Conservation (phyloP, 2,888 invertebrate genomes). For the Pasiphila rectangulata region DNA sequence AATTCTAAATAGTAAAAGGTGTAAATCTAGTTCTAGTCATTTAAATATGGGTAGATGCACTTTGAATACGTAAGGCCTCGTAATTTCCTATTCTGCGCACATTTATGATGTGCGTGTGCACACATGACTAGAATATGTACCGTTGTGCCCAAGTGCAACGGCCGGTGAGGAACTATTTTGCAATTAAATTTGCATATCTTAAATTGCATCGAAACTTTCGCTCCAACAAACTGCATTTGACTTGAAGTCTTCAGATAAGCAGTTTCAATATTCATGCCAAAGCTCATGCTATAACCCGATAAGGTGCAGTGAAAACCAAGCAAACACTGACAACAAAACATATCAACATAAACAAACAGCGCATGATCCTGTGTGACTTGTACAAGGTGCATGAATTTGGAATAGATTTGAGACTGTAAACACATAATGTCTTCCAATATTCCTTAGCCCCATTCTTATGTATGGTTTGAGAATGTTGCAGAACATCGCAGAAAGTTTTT, state of each 20-base stretch:
- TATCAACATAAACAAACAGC: slow-evolving; percentile 39
- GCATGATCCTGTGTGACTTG: slow-evolving; percentile 42
- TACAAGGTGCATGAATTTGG: slow-evolving; percentile 39
- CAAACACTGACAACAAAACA: slow-evolving; percentile 34
- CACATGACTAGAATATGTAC: slow-evolving; percentile 61
- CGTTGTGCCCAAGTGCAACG: slow-evolving; percentile 68
- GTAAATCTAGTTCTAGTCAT: slow-evolving; percentile 35
- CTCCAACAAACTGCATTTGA: slow-evolving; percentile 78
- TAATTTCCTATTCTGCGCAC: slow-evolving; percentile 56
- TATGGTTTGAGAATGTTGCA: slow-evolving; percentile 5
- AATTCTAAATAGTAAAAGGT: slow-evolving; percentile 37
- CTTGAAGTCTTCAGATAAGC: slow-evolving; percentile 42
- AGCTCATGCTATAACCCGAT: slow-evolving; percentile 49
- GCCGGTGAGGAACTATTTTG: slow-evolving; percentile 57
- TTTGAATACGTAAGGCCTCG: slow-evolving; percentile 57
- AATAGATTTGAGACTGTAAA: slow-evolving; percentile 23
- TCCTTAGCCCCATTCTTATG: no score
- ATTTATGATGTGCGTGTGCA: slow-evolving; percentile 52
- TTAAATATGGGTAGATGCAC: slow-evolving; percentile 46
- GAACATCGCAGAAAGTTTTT: slow-evolving; percentile 13
- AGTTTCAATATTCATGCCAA: slow-evolving; percentile 28
- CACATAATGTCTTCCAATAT: slow-evolving; percentile 8
- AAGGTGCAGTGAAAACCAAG: slow-evolving; percentile 47
- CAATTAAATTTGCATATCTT: slow-evolving; percentile 62
- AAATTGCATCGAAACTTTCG: slow-evolving; percentile 60